Base-by-base conservation (phyloP, 2,113 vertebrate species). In the Dipodomys merriami region DNA sequence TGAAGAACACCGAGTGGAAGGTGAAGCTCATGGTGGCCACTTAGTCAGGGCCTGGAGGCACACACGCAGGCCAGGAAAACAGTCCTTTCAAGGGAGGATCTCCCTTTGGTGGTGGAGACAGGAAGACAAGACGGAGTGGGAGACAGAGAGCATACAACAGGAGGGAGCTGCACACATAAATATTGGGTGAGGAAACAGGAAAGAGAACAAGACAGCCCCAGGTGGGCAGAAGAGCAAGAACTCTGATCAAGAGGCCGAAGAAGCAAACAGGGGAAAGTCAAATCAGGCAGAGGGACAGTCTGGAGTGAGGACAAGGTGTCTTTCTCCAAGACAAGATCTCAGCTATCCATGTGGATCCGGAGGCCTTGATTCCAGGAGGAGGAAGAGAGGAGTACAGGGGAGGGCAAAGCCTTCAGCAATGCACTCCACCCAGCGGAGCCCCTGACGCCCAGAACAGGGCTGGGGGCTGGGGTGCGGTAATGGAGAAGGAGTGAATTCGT, bases 1-100 rank as follows among this genome's bases (percentile, higher is more conserved):
- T 97, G 94, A 98, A 98, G 97, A 97, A 98, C 89, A 98, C n/a
- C 0, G 99, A 98, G 97, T 98, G 98, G 95, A 98, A 97, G 46
- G 97, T 98, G 96, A 98, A 98, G 86, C 98, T 97, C 97, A 98
- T 98, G 27, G 80, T 98, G 97, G 88, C 97, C 30, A 57, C 23
- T 19, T 30, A 67, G 19, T n/a, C 19, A 2, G 13, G 82, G 49
- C 49, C 79, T 4, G 0, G 68, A 39, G 68, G 60, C 71, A 29
- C 46, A 7, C 44, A 22, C 12, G 18, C 53, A 16, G 15, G 46
- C 30, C 73, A 74, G 39, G 67, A 62, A 29, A 35, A 60, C 22
- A 68, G 65, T 71, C 74, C 57, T 13, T 57, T 83, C 1, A 7
- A 76, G 67, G 79, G 49, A 30, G 2, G 13, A 16, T 20, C 23